These are phyloP conservation scores for Drosophila subpulchrella DNA, from an alignment of 1,140 invertebrate genomes.

Conservation along the genomic window DNA sequence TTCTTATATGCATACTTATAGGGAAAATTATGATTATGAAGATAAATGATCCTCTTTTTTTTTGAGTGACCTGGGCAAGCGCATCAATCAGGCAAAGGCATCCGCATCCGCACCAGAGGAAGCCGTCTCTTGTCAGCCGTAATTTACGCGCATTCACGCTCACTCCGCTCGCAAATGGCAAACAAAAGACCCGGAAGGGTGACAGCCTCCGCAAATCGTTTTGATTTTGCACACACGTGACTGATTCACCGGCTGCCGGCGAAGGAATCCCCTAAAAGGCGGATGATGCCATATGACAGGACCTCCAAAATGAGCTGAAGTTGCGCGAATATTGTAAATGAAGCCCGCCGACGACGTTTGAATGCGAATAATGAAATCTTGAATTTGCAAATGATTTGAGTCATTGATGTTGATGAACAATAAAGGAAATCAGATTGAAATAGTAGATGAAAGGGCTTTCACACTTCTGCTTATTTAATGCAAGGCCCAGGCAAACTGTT, in stretches of 20 bases:
- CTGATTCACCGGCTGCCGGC: slow-evolving; percentile 33
- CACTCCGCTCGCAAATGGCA: slow-evolving; percentile 55
- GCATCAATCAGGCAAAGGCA: slow-evolving; percentile 67
- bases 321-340: slow-evolving; percentile 20
- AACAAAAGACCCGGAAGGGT: slow-evolving; percentile 60
- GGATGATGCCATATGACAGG: slow-evolving; percentile 17
- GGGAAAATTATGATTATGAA: too few species aligned
- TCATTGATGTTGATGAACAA: neutral
- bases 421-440: neutral
- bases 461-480: too few species aligned
- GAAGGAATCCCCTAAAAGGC: slow-evolving; percentile 12
- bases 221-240: slow-evolving; percentile 73
- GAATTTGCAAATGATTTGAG: slow-evolving; percentile 9
- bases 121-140: slow-evolving; percentile 68
- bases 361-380: slow-evolving; percentile 4
- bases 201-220: slow-evolving; percentile 61
- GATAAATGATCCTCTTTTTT: neutral
- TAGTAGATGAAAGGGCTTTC: neutral
- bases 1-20: too few species aligned
- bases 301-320: slow-evolving; percentile 38
- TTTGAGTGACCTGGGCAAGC: slow-evolving; percentile 27
- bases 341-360: neutral
- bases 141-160: slow-evolving; percentile 76
- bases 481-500: too few species aligned
- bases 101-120: slow-evolving; percentile 26